Evolutionary conservation across 2,797 vertebrate species (phyloP).

Genomic region (Arnoldichthys spilopterus): DNA sequence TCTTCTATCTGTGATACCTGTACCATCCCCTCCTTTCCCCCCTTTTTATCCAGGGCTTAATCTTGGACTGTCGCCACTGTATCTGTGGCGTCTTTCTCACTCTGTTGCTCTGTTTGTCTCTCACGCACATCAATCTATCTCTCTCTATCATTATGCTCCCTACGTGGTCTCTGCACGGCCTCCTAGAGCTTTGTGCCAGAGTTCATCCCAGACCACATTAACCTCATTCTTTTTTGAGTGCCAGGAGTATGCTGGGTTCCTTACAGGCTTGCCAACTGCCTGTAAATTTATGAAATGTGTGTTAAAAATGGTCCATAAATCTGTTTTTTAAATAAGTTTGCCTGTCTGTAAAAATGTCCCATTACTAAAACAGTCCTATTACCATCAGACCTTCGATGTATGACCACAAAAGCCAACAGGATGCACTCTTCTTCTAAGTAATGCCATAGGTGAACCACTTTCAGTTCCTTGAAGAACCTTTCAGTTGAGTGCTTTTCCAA

Average conservation of each 20-base stretch:
- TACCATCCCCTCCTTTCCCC: constrained; percentile 10
- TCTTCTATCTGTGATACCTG: background rate
- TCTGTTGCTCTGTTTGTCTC: constrained; percentile 23
- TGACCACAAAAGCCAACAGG: background rate
- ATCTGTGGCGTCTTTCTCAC: constrained; percentile 23
- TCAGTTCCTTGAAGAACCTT: background rate
- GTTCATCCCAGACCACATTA: constrained; percentile 12
- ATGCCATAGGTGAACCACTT: background rate
- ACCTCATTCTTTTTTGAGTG: background rate
- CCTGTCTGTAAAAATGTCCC: background rate
- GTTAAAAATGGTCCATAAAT: background rate
- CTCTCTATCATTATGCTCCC: constrained; percentile 14
- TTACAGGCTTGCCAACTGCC: background rate
- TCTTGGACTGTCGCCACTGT: constrained; percentile 42
- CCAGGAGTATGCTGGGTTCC: background rate
- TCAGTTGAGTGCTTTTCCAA: too few species aligned
- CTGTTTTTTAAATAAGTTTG: background rate
- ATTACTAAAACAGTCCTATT: too few species aligned
- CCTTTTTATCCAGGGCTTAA: constrained; percentile 37
- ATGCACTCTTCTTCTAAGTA: background rate
- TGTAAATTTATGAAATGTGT: background rate
- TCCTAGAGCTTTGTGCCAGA: background rate
- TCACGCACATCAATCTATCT: constrained; percentile 12
- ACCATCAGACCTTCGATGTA: background rate
- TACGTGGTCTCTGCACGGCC: background rate